Conservation (phyloP, 1,140 invertebrate genomes). For the Euglossa dilemma region DNA sequence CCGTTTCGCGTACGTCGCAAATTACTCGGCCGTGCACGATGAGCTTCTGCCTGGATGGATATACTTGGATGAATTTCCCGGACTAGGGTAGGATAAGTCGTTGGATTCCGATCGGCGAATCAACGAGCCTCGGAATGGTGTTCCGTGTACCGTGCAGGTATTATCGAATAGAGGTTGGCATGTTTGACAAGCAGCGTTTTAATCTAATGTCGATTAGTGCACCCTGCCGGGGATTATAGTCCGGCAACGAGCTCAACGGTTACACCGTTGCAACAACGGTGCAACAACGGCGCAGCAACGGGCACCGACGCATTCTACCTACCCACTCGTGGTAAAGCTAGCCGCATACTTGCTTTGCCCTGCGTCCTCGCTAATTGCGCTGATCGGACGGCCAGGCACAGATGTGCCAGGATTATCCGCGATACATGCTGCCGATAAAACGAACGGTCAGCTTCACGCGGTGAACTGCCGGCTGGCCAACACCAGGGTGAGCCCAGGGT, state of each 20-base stretch:
- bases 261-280: no score
- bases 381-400: slow-evolving; percentile 13
- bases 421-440: slow-evolving; percentile 32
- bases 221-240: slow-evolving; percentile 33
- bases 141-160: slow-evolving; percentile 1
- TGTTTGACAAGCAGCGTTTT: slow-evolving; percentile 59
- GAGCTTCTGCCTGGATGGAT: neutral
- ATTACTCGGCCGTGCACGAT: no score
- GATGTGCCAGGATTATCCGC: neutral
- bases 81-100: neutral
- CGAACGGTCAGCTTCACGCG: neutral
- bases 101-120: neutral
- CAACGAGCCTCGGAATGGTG: neutral
- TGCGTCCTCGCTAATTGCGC: slow-evolving; percentile 46
- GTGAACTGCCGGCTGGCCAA: no score
- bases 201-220: slow-evolving; percentile 62
- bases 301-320: neutral
- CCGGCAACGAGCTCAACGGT: neutral
- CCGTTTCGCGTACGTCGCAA: neutral
- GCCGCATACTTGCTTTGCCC: slow-evolving; percentile 61
- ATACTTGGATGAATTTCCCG: neutral
- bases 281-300: no score
- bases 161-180: slow-evolving; percentile 45
- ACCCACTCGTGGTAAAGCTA: slow-evolving; percentile 22
- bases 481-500: no score